Conservation (phyloP, 2,113 vertebrate species). For the Antechinus flavipes region DNA sequence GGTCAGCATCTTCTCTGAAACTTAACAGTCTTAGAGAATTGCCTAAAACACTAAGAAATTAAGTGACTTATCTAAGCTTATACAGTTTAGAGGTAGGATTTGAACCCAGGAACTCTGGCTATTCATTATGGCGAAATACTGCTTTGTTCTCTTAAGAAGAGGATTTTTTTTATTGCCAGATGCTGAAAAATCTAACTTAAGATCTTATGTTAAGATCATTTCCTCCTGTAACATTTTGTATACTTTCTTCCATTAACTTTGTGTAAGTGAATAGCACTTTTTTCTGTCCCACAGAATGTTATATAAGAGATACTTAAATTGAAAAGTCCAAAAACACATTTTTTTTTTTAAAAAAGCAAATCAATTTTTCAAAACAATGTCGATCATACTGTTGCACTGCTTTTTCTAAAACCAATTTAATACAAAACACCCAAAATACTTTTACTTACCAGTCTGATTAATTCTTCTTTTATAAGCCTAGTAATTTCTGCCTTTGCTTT, state of each 20-base stretch:
- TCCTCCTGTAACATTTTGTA: neutral
- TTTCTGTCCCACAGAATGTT: neutral
- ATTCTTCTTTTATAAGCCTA: conserved; percentile 98
- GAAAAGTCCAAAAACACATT: conserved; percentile 14
- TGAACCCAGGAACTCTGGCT: neutral
- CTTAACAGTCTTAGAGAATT: neutral
- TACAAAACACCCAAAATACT: conserved; percentile 25
- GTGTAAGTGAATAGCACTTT: neutral
- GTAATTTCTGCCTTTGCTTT: conserved; percentile 99
- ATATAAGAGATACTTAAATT: neutral
- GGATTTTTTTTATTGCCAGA: neutral
- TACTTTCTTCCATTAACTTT: conserved; percentile 20
- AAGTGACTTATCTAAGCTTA: neutral
- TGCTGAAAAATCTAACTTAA: neutral
- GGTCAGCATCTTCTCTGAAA: neutral
- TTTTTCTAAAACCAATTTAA: conserved; percentile 42
- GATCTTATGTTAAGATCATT: neutral
- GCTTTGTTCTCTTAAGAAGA: neutral
- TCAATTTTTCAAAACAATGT: neutral
- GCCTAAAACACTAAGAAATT: neutral
- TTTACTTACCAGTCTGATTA: conserved; percentile 96
- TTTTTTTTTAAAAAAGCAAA: neutral
- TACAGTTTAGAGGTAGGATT: neutral
- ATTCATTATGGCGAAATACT: neutral
- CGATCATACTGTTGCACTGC: neutral